These are phyloP conservation scores for Crocodylus rhombifer DNA, from an alignment of 2,797 vertebrate genomes.

Conservation along the genomic window DNA sequence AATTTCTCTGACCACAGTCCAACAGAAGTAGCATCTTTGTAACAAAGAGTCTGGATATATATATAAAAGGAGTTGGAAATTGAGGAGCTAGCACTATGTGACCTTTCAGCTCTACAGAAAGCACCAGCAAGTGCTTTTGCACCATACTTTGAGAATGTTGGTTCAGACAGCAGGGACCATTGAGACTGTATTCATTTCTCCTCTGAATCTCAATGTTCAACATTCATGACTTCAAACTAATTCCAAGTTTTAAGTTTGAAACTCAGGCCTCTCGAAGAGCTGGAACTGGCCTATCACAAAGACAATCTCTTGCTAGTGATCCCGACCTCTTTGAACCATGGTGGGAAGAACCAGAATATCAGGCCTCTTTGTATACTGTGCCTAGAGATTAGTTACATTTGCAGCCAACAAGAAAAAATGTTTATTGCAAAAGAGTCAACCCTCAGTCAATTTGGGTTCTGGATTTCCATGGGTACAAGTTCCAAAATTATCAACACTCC, in stretches of 20 bases:
- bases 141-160: not conserved
- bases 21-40: not conserved
- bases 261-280: not conserved
- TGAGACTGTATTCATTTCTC: not conserved
- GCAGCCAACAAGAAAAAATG: no score
- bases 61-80: not conserved
- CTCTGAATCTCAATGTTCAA: not conserved
- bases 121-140: not conserved
- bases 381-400: not conserved
- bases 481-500: no score
- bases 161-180: not conserved
- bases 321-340: not conserved
- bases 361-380: not conserved
- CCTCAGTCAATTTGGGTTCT: no score
- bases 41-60: not conserved
- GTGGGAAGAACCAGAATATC: not conserved
- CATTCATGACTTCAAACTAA: not conserved
- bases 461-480: no score
- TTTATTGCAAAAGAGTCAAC: no score
- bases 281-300: not conserved
- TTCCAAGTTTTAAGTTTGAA: not conserved
- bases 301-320: not conserved
- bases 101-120: not conserved
- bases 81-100: not conserved
- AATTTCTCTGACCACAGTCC: not conserved